Evolutionary conservation across 2,888 invertebrate species (phyloP), one percentile per base, ranked within the genome.

Genomic region (Ametastegia equiseti): DNA sequence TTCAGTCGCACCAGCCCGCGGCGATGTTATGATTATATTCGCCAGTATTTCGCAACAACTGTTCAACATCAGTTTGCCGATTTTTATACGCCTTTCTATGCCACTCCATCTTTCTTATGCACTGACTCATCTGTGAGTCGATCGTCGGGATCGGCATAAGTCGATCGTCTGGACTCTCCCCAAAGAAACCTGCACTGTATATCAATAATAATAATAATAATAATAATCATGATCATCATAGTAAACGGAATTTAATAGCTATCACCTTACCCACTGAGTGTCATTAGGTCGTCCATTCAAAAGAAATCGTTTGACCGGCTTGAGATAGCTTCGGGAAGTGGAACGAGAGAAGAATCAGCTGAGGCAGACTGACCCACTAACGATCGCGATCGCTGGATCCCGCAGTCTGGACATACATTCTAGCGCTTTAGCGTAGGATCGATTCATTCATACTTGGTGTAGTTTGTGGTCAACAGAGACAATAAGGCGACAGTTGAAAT

Each of bases 291-390:
- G 50, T 50, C 6, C 30, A 54, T 75, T 75, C 11, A 75, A 33
- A 75, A 33, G 45, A 4, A 23, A 54, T 54, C 75, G 19, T 54
- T 36, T 13, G n/a, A 42, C 42, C 45, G 42, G 7, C 23, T 78
- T 42, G n/a, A 63, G n/a, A 36, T n/a, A 50, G 36, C 33, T 54
- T 33, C 36, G 2, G 54, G 36, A 75, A 78, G 78, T 78, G 45
- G 78, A 42, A 78, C 78, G 60, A 60, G 60, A 60, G 60, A 60
- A 78, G 78, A 63, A 23, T 42, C 27, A 33, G 60, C 27, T 42
- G 13, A 42, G 60, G 23, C 45, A 60, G 45, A 42, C 42, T 60
- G 78, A 78, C 78, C 60, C 78, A 78, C 60, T 60, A 5, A 47
- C 47, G 67, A 67, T 27, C 11, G 27, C 63, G 23, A 13, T 7